phyloP scores from a whole-genome alignment of 2,113 vertebrate species.

The Brachirus orientalis region DNA sequence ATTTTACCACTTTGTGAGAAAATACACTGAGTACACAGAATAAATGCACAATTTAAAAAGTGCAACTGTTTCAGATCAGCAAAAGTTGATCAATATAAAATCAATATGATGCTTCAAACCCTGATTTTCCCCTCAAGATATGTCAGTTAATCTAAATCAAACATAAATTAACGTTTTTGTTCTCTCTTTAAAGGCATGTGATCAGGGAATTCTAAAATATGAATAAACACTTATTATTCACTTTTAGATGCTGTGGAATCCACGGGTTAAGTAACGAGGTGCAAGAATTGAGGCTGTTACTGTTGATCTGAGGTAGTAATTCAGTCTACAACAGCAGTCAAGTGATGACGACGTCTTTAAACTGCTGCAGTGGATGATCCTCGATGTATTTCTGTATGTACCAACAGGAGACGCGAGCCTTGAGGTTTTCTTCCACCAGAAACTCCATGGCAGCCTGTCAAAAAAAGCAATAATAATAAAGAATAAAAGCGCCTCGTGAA shows the following conservation, averaged over 20 bases:
- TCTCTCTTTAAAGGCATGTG: too few species aligned
- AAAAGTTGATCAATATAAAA: too few species aligned
- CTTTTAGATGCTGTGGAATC: neutral
- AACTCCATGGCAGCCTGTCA: slow-evolving; percentile 80
- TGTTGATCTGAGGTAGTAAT: too few species aligned
- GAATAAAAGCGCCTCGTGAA: neutral
- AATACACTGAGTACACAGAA: too few species aligned
- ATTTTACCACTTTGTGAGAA: too few species aligned
- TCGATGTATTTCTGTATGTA: slow-evolving; percentile 78
- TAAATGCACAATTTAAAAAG: too few species aligned
- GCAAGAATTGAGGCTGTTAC: too few species aligned
- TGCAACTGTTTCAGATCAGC: too few species aligned
- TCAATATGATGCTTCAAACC: too few species aligned
- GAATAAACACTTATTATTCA: too few species aligned
- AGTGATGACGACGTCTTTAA: slow-evolving; percentile 53
- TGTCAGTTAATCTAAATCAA: neutral
- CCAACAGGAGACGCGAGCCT: slow-evolving; percentile 76
- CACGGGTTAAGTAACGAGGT: neutral
- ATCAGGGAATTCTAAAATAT: too few species aligned
- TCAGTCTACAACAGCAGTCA: too few species aligned
- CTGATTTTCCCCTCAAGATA: neutral
- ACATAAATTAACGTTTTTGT: neutral
- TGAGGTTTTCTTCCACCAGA: slow-evolving; percentile 75
- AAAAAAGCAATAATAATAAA: neutral
- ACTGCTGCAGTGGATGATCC: slow-evolving; percentile 55